Evolutionary conservation across 2,113 vertebrate species (phyloP).

Genomic region (Anas platyrhynchos): DNA sequence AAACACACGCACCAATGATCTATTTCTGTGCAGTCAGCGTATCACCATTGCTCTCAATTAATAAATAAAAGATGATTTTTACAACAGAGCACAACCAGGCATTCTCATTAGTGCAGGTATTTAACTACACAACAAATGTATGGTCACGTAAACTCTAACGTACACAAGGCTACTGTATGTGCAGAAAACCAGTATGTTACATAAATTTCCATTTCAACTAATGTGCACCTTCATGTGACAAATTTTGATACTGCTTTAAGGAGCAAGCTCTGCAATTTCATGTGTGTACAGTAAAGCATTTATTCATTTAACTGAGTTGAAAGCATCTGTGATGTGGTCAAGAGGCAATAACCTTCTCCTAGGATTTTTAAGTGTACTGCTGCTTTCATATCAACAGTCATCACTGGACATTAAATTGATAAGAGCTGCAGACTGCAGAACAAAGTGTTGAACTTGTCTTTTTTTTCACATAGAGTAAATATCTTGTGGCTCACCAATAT

Average conservation of each 20-base stretch:
- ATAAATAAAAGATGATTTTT: conserved; percentile 1
- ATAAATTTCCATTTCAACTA: neutral
- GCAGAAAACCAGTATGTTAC: neutral
- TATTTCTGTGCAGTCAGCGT: neutral
- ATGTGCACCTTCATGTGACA: rapidly evolving
- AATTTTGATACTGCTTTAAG: neutral
- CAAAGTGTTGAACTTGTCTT: neutral
- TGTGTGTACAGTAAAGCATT: neutral
- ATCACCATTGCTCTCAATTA: neutral
- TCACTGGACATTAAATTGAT: neutral
- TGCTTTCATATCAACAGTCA: neutral
- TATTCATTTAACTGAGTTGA: neutral
- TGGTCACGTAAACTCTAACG: neutral
- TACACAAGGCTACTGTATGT: neutral
- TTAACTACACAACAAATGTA: neutral
- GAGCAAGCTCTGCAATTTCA: neutral
- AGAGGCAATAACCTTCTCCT: neutral
- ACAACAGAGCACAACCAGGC: neutral
- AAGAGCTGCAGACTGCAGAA: neutral
- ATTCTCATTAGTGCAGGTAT: neutral
- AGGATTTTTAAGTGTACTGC: neutral
- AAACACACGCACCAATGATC: neutral
- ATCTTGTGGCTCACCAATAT: rapidly evolving
- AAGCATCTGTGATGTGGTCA: neutral
- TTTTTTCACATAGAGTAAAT: neutral